These are phyloP conservation scores for Spicauda simplicius DNA, from an alignment of 2,888 invertebrate genomes.

Conservation along the genomic window DNA sequence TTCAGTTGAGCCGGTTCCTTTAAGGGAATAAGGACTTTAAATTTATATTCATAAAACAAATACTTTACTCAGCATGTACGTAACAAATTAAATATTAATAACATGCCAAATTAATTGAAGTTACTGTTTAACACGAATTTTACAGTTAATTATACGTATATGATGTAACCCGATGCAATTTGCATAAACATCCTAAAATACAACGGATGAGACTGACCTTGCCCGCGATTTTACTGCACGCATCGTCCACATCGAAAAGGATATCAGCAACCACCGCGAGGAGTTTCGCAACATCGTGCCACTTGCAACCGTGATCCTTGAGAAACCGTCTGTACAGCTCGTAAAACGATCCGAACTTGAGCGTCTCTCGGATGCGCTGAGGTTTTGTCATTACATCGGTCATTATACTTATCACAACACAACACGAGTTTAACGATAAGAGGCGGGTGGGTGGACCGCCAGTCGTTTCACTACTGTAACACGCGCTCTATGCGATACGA, in stretches of 20 bases:
- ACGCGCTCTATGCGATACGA: constrained; percentile 46
- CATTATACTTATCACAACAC: constrained; percentile 61
- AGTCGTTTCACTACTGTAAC: constrained; percentile 70
- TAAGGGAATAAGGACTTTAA: neutral
- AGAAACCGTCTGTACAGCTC: constrained; percentile 78
- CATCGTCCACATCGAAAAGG: constrained; percentile 77
- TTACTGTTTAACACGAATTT: neutral
- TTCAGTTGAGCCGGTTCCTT: constrained; percentile 4
- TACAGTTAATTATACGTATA: neutral
- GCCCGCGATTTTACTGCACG: constrained; percentile 69
- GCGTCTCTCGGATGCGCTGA: constrained; percentile 60
- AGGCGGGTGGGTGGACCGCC: constrained; percentile 71
- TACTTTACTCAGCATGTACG: neutral
- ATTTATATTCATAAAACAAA: constrained; percentile 12
- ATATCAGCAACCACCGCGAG: constrained; percentile 74
- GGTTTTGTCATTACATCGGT: constrained; percentile 67
- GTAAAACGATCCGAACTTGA: constrained; percentile 71
- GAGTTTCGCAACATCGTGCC: constrained; percentile 79
- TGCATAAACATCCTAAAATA: constrained; percentile 20
- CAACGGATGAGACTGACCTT: constrained; percentile 69
- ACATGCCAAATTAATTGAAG: neutral
- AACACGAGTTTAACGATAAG: constrained; percentile 45
- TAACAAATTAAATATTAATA: too few species aligned
- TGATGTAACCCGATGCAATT: neutral
- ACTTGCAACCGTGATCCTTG: constrained; percentile 79